These are phyloP conservation scores for Pseudochirops cupreus DNA, from an alignment of 2,797 vertebrate genomes.

Conservation along the genomic window DNA sequence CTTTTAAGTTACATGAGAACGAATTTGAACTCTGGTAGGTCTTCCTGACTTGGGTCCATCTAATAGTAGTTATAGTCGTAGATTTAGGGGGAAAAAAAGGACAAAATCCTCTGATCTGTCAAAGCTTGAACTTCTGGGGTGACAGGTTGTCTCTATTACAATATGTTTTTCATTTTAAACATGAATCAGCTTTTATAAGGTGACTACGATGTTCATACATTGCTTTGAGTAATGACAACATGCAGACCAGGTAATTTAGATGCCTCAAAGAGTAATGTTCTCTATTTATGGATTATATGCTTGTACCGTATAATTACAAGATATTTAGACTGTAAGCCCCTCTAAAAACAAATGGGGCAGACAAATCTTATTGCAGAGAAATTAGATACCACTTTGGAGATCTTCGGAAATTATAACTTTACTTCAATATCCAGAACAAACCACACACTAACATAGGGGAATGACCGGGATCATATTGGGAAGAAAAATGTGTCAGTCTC, in stretches of 20 bases:
- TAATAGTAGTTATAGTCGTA: neutral
- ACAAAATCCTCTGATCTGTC: neutral
- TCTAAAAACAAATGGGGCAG: neutral
- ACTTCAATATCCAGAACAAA: neutral
- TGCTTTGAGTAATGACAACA: neutral
- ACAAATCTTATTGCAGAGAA: neutral
- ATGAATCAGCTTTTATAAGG: neutral
- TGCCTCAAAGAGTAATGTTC: neutral
- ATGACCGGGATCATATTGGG: too few relatives aligned
- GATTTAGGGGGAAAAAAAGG: constrained; percentile 13
- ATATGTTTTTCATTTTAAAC: neutral
- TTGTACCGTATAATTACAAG: neutral
- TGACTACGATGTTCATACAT: neutral
- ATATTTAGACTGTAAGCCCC: neutral
- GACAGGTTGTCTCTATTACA: neutral
- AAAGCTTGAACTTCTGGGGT: neutral
- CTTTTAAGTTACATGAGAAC: neutral
- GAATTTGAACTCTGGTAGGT: neutral
- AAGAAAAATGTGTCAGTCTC: neutral
- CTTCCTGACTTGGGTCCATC: neutral
- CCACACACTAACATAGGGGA: neutral
- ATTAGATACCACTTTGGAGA: neutral
- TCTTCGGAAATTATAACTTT: constrained; percentile 1
- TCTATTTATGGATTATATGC: neutral
- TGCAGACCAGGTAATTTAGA: constrained; percentile 8